Percentiles rank a stretch among this genome's conserved stretches.
phyloP scores from a whole-genome alignment of 2,888 invertebrate species.

The Cerceris rybyensis region DNA sequence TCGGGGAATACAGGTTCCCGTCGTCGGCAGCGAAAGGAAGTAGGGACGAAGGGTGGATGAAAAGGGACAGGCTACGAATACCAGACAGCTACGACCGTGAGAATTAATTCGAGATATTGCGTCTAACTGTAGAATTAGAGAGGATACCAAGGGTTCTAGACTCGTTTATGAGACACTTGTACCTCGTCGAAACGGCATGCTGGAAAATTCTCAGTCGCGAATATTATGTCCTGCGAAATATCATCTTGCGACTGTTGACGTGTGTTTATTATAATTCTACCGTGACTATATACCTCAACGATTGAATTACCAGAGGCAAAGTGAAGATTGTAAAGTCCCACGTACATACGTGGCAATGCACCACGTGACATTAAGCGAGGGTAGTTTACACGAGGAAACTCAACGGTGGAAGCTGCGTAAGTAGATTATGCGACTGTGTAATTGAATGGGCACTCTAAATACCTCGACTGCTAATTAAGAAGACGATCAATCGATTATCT shows the following conservation, averaged over 20 bases:
- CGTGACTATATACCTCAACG: too few relatives aligned
- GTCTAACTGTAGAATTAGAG: constrained; percentile 18
- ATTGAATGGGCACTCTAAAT: constrained; percentile 72
- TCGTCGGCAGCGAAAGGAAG: constrained; percentile 34
- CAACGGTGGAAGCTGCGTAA: constrained; percentile 48
- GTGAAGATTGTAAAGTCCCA: background rate
- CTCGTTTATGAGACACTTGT: constrained; percentile 17
- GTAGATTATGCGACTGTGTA: constrained; percentile 70
- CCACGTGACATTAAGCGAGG: constrained; percentile 38
- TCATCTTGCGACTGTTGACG: too few relatives aligned
- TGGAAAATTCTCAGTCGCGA: background rate
- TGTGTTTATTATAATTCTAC: too few relatives aligned
- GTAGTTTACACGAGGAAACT: constrained; percentile 31
- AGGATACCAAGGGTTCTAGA: constrained; percentile 18
- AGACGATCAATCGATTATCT: constrained; percentile 73
- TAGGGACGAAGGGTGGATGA: constrained; percentile 17
- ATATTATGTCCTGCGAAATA: background rate
- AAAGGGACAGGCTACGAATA: constrained; percentile 37
- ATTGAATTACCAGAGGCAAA: too few relatives aligned
- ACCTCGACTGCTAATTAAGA: constrained; percentile 69
- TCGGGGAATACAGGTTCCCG: constrained; percentile 52
- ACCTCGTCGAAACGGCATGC: background rate
- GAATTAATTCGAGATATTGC: constrained; percentile 57
- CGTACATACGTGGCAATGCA: constrained; percentile 11
- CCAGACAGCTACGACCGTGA: constrained; percentile 36